Conservation (phyloP, 2,888 invertebrate genomes). For the Sceliomorpha sp. region DNA sequence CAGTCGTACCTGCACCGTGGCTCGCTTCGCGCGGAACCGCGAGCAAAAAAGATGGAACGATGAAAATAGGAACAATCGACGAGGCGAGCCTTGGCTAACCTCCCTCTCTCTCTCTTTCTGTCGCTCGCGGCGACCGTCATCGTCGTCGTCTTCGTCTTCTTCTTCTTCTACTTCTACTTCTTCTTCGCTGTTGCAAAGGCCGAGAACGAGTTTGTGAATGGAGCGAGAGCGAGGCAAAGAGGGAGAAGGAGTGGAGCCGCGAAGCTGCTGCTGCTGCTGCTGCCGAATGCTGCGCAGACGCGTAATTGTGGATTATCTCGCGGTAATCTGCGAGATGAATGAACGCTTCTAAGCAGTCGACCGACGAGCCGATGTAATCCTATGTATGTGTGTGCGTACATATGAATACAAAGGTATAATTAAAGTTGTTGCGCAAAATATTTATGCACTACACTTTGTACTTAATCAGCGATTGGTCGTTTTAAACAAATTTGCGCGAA, state of each 20-base stretch:
- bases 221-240: conserved; percentile 27
- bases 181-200: conserved; percentile 27
- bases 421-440: too few species aligned
- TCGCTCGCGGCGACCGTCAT: conserved; percentile 37
- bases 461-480: too few species aligned
- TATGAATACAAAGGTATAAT: conserved; percentile 24
- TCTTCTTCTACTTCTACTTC: too few species aligned
- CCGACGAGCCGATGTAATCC: conserved; percentile 19
- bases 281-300: conserved; percentile 37
- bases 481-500: too few species aligned
- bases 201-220: conserved; percentile 56
- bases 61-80: conserved; percentile 41
- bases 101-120: conserved; percentile 29
- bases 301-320: conserved; percentile 66
- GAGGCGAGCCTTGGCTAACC: conserved; percentile 42
- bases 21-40: too few species aligned
- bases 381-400: conserved; percentile 5
- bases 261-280: conserved; percentile 7
- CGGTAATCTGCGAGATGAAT: conserved; percentile 67
- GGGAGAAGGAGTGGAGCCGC: conserved; percentile 8
- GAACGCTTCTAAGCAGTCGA: conserved; percentile 58
- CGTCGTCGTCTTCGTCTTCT: too few species aligned
- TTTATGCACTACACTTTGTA: too few species aligned
- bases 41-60: conserved; percentile 11
- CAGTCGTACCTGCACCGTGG: not conserved